Conservation (phyloP, 2,113 vertebrate species). For the Corythornis madagascariensis region DNA sequence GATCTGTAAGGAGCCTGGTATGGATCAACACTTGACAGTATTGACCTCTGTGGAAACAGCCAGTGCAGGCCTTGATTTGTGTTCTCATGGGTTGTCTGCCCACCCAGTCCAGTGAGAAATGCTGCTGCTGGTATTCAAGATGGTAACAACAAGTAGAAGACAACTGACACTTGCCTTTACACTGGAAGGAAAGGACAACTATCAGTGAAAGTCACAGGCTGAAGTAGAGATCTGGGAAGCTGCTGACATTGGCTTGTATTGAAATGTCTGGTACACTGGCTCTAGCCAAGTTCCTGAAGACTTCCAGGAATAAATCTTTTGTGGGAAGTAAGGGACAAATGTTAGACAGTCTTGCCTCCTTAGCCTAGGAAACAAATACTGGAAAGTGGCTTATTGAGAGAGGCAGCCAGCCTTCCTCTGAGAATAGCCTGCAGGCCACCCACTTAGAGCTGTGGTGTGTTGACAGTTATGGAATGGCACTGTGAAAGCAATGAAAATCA, state of each 20-base stretch:
- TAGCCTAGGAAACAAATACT: not conserved
- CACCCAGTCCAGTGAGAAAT: not conserved
- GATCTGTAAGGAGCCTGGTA: not conserved
- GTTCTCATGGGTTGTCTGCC: not conserved
- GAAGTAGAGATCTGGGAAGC: not conserved
- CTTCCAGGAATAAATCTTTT: not conserved
- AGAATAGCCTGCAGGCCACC: not conserved
- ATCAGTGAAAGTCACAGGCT: not conserved
- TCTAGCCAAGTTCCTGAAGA: not conserved
- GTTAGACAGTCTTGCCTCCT: not conserved
- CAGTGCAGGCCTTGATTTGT: not conserved
- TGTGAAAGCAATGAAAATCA: not conserved
- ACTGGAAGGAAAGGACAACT: not conserved
- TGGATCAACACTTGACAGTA: not conserved
- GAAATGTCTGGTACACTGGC: not conserved
- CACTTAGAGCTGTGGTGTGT: not conserved
- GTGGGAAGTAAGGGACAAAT: not conserved
- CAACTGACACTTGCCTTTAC: not conserved
- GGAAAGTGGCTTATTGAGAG: not conserved
- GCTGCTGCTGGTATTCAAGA: not conserved
- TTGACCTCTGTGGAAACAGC: not conserved
- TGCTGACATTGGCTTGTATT: slow-evolving; percentile 7
- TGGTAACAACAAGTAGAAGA: not conserved
- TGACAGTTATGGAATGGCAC: not conserved
- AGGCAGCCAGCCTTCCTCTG: not conserved